Evolutionary conservation across 2,888 invertebrate genomes (phyloP), one percentile per base, ranked within the genome.

Genomic region (Drosophila pseudotakahashii): DNA sequence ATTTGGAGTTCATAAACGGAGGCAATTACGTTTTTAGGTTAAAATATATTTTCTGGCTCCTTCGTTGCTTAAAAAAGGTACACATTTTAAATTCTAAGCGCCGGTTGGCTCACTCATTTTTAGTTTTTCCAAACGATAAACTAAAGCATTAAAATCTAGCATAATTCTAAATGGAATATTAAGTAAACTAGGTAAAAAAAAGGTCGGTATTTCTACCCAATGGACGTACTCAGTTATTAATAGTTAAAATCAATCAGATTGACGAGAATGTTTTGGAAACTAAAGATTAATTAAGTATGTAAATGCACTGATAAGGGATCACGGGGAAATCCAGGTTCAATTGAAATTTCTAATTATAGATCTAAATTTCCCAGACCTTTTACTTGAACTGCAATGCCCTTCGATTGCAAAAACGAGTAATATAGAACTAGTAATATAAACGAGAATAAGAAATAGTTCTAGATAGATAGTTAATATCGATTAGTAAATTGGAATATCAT

Each of bases 201-300:
- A 2, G 3, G 19, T 19, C 3, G 19, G 19, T 19, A 19, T 19
- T 19, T 19, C 19, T 19, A 19, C 19, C 19, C 13, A 16, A 41
- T 70, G 72, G 72, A 70, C 70, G 72, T 50, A 45, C 34, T 71
- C 54, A 9, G 51, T 61, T 70, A 41, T 30, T 45, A 61, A 47
- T 39, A 36, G n/a, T 10, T 26, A 9, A 50, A 61, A n/a, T 63
- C 62, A 63, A 61, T 61, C 48, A 30, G 61, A 71, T 55, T 42
- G 50, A 61, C 34, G 14, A 10, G 9, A 23, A 51, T 52, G 57
- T 52, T 66, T 64, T 64, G 39, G 32, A 47, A 59, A 62, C 59
- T 41, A 41, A 39, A 47, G 44, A 60, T 60, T 47, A 13, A 47
- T 14, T n/a, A 23, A 19, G n/a, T n/a, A 23, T 7, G n/a, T 2